These are phyloP conservation scores for Liolophura sinensis DNA, from an alignment of 1,140 invertebrate genomes.

Conservation along the genomic window DNA sequence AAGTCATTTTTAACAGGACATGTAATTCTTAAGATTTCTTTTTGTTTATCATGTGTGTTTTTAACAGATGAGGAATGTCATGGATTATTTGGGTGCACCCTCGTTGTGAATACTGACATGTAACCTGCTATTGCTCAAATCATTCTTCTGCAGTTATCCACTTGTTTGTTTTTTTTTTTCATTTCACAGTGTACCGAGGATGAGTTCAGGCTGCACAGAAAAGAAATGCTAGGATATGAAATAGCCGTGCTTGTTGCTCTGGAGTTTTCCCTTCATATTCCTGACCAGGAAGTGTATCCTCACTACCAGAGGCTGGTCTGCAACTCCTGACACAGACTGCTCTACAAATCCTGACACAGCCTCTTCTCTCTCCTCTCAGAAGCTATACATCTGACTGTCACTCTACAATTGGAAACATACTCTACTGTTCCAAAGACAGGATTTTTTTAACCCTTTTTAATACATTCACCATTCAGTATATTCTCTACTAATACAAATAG, in stretches of 20 bases:
- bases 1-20: too few species aligned
- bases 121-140: too few species aligned
- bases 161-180: constrained; percentile 14
- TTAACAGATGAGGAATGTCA: too few species aligned
- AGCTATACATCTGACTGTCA: background rate
- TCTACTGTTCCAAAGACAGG: background rate
- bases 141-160: too few species aligned
- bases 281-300: constrained; percentile 87
- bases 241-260: constrained; percentile 93
- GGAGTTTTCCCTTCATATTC: constrained; percentile 91
- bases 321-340: constrained; percentile 34
- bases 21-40: too few species aligned
- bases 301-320: constrained; percentile 85
- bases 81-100: too few species aligned
- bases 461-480: constrained; percentile 1
- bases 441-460: constrained; percentile 4
- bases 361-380: constrained; percentile 1
- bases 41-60: too few species aligned
- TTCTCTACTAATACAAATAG: constrained; percentile 1
- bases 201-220: constrained; percentile 86
- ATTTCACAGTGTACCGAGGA: constrained; percentile 79
- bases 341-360: background rate
- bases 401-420: background rate
- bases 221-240: constrained; percentile 88
- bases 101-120: too few species aligned